Evolutionary conservation across 2,888 invertebrate species (phyloP), one percentile per base, ranked within the genome.

Genomic region (Hybos culiciformis): DNA sequence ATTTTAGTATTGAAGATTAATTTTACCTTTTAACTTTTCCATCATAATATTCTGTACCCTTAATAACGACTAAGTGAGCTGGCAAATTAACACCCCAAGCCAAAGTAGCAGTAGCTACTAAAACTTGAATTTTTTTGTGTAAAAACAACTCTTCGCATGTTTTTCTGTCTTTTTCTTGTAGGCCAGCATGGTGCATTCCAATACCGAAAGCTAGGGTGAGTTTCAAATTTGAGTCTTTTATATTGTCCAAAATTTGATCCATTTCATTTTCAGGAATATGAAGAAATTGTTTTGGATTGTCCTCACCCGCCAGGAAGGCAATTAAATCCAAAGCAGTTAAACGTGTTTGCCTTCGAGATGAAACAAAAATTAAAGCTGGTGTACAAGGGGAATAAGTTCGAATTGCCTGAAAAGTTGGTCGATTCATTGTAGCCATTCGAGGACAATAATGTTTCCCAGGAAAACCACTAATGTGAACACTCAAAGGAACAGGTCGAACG

Each of bases 51-150:
- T 99, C 98, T 0, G 98, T 45, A 45, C 97, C 94, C 66, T 98
- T 98, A 51, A 99, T 82, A n/a, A 98, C 83, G 0, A 99, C 96
- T 39, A 96, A 67, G 66, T 97, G 96, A 0, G 98, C 97, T 2
- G 98, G 98, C 60, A 98, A 86, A 69, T 99, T 99, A 7, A 99
- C 96, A 26, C 98, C 98, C 98, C 98, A 99, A 0, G 98, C 98
- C 26, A 98, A 67, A 0, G 98, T 98, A 4, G 96, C 91, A 0
- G 97, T 98, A 44, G 97, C 92, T 49, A 98, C 84, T 18, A 98
- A 69, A 5, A 97, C 83, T 75, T 96, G 96, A 60, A 97, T 97
- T 63, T 92, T 94, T 53, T 88, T 85, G 64, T 90, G 84, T 23
- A 91, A 81, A 65, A 94, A 97, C 37, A 98, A 69, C 59, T 94